phyloP scores from a whole-genome alignment of 92 coral and sea anemone genomes.

The Paramuricea clavata region DNA sequence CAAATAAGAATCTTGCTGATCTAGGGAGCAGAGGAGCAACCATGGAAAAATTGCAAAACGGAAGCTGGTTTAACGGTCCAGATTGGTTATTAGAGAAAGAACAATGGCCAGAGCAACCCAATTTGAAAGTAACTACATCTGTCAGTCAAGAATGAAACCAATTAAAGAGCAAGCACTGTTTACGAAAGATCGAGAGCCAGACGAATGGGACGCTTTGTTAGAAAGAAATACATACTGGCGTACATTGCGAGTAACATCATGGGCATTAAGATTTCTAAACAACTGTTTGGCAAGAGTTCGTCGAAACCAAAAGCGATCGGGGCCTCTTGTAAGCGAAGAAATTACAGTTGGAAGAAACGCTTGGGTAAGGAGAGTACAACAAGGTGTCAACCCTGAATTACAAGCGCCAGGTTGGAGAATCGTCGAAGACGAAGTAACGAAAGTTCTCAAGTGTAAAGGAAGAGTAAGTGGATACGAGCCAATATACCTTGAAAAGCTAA shows the following conservation, averaged over 20 bases:
- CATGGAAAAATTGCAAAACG: conserved; percentile 53
- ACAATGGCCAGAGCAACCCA: conserved; percentile 75
- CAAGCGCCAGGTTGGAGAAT: conserved; percentile 1
- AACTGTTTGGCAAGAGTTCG: conserved; percentile 49
- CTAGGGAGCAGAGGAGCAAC: conserved; percentile 60
- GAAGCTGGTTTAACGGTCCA: conserved; percentile 68
- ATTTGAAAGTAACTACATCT: conserved; percentile 10
- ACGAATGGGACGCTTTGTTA: conserved; percentile 68
- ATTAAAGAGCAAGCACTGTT: conserved; percentile 1
- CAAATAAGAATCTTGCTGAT: conserved; percentile 28
- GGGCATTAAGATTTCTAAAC: conserved; percentile 56
- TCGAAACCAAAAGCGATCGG: conserved; percentile 30
- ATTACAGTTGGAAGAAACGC: conserved; percentile 34
- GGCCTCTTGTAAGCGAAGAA: conserved; percentile 52
- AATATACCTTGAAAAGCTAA: background rate
- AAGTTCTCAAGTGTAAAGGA: background rate
- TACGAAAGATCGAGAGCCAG: conserved; percentile 29
- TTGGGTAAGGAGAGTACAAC: conserved; percentile 64
- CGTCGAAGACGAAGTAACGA: background rate
- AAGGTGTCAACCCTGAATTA: background rate
- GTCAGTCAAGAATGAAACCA: background rate
- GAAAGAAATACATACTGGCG: conserved; percentile 63
- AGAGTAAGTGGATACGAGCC: background rate
- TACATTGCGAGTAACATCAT: conserved; percentile 53
- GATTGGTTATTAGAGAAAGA: conserved; percentile 66